phyloP scores from a whole-genome alignment of 92 coral and sea anemone species.

The Parazoanthus swiftii region DNA sequence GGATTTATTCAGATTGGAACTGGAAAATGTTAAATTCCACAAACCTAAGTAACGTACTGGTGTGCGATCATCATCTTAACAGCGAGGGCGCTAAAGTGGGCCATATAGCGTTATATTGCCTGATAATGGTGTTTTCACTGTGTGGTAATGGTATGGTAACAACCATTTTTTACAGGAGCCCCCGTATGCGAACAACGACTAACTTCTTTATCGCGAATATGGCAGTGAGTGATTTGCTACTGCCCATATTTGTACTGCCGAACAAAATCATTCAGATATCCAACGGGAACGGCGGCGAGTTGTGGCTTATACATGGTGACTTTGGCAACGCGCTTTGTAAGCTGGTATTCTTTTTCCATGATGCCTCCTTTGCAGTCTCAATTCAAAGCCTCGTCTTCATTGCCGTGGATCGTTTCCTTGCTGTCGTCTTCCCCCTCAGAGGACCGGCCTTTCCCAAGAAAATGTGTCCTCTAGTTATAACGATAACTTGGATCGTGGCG shows the following conservation, averaged over 20 bases:
- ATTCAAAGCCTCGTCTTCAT: constrained; percentile 25
- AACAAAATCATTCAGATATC: neutral
- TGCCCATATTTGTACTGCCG: constrained; percentile 26
- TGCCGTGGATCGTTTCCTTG: constrained; percentile 38
- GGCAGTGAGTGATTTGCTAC: constrained; percentile 28
- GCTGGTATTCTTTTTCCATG: neutral
- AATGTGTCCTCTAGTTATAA: constrained; percentile 5
- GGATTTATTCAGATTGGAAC: neutral
- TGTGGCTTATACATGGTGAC: constrained; percentile 30
- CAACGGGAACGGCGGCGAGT: neutral
- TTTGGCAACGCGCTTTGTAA: constrained; percentile 33
- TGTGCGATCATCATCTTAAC: neutral
- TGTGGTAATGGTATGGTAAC: constrained; percentile 32
- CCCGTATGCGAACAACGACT: constrained; percentile 18
- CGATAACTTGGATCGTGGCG: constrained; percentile 13
- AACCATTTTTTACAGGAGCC: constrained; percentile 35
- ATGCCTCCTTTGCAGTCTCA: constrained; percentile 18
- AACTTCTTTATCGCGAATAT: constrained; percentile 33
- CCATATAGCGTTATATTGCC: neutral
- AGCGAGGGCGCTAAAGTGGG: neutral
- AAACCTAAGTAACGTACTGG: neutral
- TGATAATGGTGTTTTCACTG: constrained; percentile 21
- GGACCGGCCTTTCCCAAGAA: constrained; percentile 23
- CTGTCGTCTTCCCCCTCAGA: constrained; percentile 34
- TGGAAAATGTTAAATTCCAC: neutral